Percentiles rank a stretch among this genome's conserved stretches.
These are phyloP conservation scores for Anseranas semipalmata DNA, from an alignment of 2,113 vertebrate genomes.

Conservation along the genomic window DNA sequence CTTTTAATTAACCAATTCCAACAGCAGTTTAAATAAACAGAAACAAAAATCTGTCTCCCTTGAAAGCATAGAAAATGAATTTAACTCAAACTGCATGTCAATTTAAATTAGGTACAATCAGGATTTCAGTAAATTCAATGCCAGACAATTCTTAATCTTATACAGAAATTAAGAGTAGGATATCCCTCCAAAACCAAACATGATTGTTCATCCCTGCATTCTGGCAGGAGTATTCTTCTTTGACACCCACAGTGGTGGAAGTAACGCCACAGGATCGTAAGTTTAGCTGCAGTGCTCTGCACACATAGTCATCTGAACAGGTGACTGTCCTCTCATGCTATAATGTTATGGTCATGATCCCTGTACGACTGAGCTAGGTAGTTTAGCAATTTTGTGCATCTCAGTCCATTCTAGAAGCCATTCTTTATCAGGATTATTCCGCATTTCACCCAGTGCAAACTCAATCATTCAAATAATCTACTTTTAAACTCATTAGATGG, in stretches of 20 bases:
- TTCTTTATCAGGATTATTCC: background rate
- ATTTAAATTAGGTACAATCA: background rate
- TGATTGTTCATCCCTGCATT: background rate
- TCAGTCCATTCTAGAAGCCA: background rate
- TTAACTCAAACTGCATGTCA: conserved; percentile 27
- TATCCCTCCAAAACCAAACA: background rate
- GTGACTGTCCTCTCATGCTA: background rate
- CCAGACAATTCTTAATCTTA: background rate
- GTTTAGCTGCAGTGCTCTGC: background rate
- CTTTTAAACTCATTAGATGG: background rate
- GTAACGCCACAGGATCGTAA: background rate
- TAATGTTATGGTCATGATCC: background rate
- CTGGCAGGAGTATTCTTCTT: background rate
- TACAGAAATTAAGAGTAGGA: background rate
- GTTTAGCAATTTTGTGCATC: background rate
- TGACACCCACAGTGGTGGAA: background rate
- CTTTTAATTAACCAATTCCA: conserved; percentile 83
- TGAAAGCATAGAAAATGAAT: conserved; percentile 65
- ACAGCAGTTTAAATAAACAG: conserved; percentile 77
- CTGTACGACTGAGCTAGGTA: background rate
- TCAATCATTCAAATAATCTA: background rate
- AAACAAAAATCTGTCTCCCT: conserved; percentile 54
- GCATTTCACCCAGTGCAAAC: background rate
- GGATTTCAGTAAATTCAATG: background rate
- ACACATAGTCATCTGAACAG: background rate